phyloP scores from a whole-genome alignment of 2,888 invertebrate species.

The Drosophila niveifrons region DNA sequence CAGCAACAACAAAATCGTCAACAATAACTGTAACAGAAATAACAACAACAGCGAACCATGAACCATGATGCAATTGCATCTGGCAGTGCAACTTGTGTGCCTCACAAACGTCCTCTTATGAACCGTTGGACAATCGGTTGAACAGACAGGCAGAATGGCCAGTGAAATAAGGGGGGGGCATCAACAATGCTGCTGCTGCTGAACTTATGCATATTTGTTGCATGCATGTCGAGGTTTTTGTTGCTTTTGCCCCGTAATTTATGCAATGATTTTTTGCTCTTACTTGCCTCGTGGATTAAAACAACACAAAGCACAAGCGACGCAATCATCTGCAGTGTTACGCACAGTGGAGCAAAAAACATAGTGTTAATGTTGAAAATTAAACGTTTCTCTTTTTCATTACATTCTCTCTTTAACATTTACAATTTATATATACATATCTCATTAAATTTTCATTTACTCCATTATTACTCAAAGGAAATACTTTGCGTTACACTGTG shows the following conservation, averaged over 20 bases:
- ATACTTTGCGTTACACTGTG: constrained; percentile 38
- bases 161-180: neutral
- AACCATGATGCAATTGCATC: constrained; percentile 45
- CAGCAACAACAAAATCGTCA: constrained; percentile 6
- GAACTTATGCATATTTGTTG: constrained; percentile 69
- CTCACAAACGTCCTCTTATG: constrained; percentile 16
- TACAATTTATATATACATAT: too few relatives aligned
- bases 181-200: constrained; percentile 17
- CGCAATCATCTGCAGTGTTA: constrained; percentile 35
- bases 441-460: neutral
- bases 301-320: constrained; percentile 55
- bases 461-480: neutral
- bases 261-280: constrained; percentile 68
- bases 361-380: too few relatives aligned
- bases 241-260: constrained; percentile 53
- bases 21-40: constrained; percentile 17
- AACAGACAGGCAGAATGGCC: neutral
- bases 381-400: too few relatives aligned
- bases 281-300: constrained; percentile 47
- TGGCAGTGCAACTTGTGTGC: constrained; percentile 10
- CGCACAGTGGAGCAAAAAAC: constrained; percentile 22
- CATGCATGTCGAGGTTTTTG: constrained; percentile 42
- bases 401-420: too few relatives aligned
- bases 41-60: constrained; percentile 22
- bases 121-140: constrained; percentile 2